phyloP scores from a whole-genome alignment of 2,888 invertebrate species.

The Parnassius orleans region DNA sequence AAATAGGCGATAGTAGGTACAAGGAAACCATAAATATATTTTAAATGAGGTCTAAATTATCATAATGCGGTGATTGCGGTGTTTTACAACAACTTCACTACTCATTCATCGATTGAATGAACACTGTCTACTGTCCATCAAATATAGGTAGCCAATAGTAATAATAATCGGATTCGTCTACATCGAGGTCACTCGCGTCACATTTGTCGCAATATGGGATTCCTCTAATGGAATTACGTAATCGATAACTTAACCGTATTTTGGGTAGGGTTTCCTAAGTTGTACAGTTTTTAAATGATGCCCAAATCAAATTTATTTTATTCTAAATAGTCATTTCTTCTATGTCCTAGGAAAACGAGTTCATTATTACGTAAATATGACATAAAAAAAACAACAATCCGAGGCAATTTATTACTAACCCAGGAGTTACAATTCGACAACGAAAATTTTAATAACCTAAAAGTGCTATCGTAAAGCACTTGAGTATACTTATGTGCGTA shows the following conservation, averaged over 20 bases:
- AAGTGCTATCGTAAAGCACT: too few relatives aligned
- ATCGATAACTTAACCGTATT: constrained; percentile 22
- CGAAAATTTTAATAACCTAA: too few relatives aligned
- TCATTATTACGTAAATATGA: too few relatives aligned
- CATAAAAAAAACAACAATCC: too few relatives aligned
- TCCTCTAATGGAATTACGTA: constrained; percentile 24
- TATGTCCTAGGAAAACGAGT: too few relatives aligned
- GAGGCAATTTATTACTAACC: too few relatives aligned
- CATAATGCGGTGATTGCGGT: not conserved
- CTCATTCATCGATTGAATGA: constrained; percentile 9
- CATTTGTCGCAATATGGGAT: constrained; percentile 19
- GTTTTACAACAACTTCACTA: not conserved
- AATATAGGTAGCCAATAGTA: not conserved
- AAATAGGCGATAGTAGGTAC: too few relatives aligned
- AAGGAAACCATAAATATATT: too few relatives aligned
- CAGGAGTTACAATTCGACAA: too few relatives aligned
- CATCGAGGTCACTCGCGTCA: constrained; percentile 13
- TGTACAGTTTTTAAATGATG: constrained; percentile 2
- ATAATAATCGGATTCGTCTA: constrained; percentile 12
- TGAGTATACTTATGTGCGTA: too few relatives aligned
- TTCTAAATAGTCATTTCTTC: too few relatives aligned
- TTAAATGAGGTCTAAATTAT: not conserved
- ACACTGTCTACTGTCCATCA: not conserved
- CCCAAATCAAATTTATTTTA: not conserved
- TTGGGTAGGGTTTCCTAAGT: constrained; percentile 23